Conservation (phyloP, 2,797 vertebrate species). For the Falco peregrinus region DNA sequence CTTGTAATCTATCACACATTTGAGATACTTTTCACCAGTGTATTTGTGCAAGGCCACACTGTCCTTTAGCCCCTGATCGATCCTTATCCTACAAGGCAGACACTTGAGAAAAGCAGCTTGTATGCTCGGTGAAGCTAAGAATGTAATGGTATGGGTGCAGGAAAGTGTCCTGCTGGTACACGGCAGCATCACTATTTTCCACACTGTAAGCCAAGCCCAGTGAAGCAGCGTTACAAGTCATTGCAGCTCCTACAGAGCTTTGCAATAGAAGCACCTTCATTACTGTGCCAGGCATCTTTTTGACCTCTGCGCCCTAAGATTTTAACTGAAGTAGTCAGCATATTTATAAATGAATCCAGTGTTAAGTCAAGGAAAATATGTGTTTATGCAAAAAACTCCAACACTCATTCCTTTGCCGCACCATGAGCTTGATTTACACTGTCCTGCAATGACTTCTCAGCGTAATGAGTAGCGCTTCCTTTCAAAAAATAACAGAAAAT, state of each 20-base stretch:
- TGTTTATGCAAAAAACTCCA: background rate
- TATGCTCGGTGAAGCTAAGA: background rate
- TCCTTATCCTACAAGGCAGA: background rate
- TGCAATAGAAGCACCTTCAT: background rate
- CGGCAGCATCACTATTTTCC: background rate
- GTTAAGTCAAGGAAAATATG: background rate
- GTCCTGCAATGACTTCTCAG: background rate
- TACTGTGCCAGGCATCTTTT: background rate
- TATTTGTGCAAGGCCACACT: background rate
- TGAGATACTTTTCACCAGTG: background rate
- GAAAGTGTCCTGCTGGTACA: background rate
- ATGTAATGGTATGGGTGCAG: background rate
- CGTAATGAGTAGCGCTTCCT: background rate
- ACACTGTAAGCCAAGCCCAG: background rate
- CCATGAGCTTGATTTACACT: background rate
- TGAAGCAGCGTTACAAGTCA: background rate
- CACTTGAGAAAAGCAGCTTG: background rate
- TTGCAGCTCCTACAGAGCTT: background rate
- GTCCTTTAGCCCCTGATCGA: background rate
- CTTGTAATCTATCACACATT: background rate
- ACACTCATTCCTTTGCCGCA: background rate
- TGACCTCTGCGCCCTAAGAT: background rate
- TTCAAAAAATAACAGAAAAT: background rate
- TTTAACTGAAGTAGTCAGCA: background rate
- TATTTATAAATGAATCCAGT: background rate